Percentiles rank a stretch among this genome's conserved stretches.
Conservation (phyloP, 1,140 invertebrate species). For the Triops longicaudatus region DNA sequence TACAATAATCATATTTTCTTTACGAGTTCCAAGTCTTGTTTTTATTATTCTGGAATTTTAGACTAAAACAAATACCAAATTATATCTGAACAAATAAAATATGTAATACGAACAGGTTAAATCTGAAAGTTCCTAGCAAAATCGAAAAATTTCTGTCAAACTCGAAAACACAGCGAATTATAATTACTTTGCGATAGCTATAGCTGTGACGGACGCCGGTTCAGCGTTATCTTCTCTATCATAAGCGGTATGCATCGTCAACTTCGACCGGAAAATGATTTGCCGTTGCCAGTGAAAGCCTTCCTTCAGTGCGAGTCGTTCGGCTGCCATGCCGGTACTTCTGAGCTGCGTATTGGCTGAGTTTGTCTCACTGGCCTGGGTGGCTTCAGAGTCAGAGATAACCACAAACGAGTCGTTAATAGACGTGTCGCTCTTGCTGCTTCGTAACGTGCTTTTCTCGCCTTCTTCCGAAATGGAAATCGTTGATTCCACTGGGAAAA, state of each 20-base stretch:
- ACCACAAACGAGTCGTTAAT: slow-evolving; percentile 84
- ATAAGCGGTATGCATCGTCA: slow-evolving; percentile 98
- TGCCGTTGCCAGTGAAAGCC: slow-evolving; percentile 86
- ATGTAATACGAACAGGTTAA: no score
- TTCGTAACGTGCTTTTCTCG: slow-evolving; percentile 32
- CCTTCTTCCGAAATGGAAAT: not conserved
- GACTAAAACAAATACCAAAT: no score
- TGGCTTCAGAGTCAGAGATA: slow-evolving; percentile 51
- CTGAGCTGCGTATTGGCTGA: not conserved
- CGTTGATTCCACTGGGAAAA: not conserved
- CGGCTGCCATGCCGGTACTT: not conserved
- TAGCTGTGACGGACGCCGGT: slow-evolving; percentile 88
- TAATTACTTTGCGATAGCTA: slow-evolving; percentile 71
- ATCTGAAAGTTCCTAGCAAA: no score
- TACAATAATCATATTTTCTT: no score
- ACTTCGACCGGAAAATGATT: slow-evolving; percentile 85
- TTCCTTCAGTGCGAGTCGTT: slow-evolving; percentile 32
- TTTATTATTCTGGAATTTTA: no score
- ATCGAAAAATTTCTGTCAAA: not conserved
- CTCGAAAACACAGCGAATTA: not conserved
- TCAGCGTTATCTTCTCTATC: slow-evolving; percentile 93
- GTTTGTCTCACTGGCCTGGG: slow-evolving; percentile 28
- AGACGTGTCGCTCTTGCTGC: slow-evolving; percentile 81
- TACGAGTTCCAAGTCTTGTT: no score
- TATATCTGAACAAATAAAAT: no score